phyloP scores from a whole-genome alignment of 2,797 vertebrate genomes.

The Selene dorsalis region DNA sequence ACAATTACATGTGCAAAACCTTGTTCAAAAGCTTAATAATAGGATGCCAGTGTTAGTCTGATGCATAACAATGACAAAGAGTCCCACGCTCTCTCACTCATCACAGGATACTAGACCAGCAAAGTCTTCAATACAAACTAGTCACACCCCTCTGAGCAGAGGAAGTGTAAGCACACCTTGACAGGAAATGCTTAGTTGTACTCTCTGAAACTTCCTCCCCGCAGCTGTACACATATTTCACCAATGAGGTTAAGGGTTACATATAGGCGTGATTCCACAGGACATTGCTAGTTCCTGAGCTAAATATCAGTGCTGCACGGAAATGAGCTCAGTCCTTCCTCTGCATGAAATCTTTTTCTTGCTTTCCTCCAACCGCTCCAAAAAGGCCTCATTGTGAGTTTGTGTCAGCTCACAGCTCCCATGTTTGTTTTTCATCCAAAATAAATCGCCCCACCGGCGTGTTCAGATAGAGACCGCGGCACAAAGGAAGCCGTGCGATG shows the following conservation, averaged over 20 bases:
- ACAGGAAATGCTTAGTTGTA: conserved; percentile 78
- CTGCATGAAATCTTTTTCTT: conserved; percentile 49
- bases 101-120: conserved; percentile 58
- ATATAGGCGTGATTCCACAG: conserved; percentile 71
- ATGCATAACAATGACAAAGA: conserved; percentile 39
- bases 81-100: conserved; percentile 38
- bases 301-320: conserved; percentile 60
- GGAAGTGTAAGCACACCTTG: conserved; percentile 77
- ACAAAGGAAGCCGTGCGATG: conserved; percentile 40
- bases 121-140: conserved; percentile 32
- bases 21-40: neutral
- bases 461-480: conserved; percentile 4
- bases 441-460: neutral
- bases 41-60: neutral
- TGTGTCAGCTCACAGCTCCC: conserved; percentile 30
- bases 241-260: conserved; percentile 67
- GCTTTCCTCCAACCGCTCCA: conserved; percentile 47
- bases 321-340: conserved; percentile 80
- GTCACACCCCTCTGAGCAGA: conserved; percentile 40
- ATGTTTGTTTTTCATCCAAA: conserved; percentile 43
- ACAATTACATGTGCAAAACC: neutral
- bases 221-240: conserved; percentile 72
- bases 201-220: conserved; percentile 69
- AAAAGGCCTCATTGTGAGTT: conserved; percentile 59
- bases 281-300: conserved; percentile 73